Evolutionary conservation across 2,113 vertebrate species (phyloP).

Genomic region (Nothobranchius furzeri): DNA sequence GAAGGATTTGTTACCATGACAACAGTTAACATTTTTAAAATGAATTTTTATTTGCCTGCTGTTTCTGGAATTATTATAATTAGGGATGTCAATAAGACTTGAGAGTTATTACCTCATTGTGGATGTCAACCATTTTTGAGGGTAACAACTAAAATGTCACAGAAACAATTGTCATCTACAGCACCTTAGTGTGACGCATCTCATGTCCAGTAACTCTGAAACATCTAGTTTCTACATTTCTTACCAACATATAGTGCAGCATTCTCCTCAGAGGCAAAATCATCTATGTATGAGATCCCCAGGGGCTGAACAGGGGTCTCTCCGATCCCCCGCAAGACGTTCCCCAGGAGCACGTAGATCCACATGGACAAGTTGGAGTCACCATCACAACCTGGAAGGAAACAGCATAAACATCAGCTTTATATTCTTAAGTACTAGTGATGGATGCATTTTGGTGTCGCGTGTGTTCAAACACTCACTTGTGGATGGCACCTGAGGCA

Average conservation of each 20-base stretch:
- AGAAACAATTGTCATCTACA: neutral
- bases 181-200: neutral
- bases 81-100: neutral
- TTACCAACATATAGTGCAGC: constrained; percentile 91
- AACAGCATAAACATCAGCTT: neutral
- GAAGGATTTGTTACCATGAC: constrained; percentile 1
- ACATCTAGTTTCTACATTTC: neutral
- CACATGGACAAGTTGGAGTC: constrained; percentile 87
- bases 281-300: constrained; percentile 91
- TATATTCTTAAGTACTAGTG: neutral
- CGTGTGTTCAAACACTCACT: constrained; percentile 40
- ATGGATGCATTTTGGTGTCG: neutral
- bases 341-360: constrained; percentile 89
- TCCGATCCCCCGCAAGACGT: constrained; percentile 89
- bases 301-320: constrained; percentile 90
- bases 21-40: neutral
- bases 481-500: constrained; percentile 60
- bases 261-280: constrained; percentile 88
- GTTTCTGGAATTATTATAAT: neutral
- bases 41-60: too few relatives aligned
- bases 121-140: neutral
- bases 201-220: neutral
- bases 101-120: neutral
- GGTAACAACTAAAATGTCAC: neutral
- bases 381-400: constrained; percentile 78